These are phyloP conservation scores for Sialia sialis DNA, from an alignment of 2,113 vertebrate species.

Conservation along the genomic window DNA sequence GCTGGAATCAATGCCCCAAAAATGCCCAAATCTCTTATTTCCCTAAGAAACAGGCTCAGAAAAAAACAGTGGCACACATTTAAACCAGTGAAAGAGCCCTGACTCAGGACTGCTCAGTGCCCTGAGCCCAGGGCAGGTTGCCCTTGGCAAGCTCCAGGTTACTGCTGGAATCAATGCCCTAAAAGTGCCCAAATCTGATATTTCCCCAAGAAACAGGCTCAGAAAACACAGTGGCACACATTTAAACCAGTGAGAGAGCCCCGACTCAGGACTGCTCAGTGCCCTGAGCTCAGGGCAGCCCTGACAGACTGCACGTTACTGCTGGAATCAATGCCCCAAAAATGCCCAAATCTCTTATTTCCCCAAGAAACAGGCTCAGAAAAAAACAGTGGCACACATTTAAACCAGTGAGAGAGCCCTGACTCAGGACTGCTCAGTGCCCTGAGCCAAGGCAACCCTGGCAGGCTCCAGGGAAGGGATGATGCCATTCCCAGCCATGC, in stretches of 20 bases:
- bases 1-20: background rate
- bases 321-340: background rate
- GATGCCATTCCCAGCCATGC: background rate
- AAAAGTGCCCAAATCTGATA: background rate
- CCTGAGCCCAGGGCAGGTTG: background rate
- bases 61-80: fast-evolving
- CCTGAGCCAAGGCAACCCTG: background rate
- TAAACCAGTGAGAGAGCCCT: too few species aligned
- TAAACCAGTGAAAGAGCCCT: background rate
- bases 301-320: background rate
- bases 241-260: background rate
- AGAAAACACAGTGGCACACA: fast-evolving
- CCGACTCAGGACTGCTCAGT: fast-evolving
- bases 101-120: background rate
- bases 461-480: background rate
- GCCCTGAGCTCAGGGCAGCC: background rate
- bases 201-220: background rate
- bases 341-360: background rate
- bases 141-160: background rate
- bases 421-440: background rate
- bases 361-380: background rate
- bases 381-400: too few species aligned
- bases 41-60: background rate
- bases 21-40: background rate
- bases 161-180: background rate